Evolutionary conservation across 2,888 invertebrate species (phyloP).

Genomic region (Erynnis tages): DNA sequence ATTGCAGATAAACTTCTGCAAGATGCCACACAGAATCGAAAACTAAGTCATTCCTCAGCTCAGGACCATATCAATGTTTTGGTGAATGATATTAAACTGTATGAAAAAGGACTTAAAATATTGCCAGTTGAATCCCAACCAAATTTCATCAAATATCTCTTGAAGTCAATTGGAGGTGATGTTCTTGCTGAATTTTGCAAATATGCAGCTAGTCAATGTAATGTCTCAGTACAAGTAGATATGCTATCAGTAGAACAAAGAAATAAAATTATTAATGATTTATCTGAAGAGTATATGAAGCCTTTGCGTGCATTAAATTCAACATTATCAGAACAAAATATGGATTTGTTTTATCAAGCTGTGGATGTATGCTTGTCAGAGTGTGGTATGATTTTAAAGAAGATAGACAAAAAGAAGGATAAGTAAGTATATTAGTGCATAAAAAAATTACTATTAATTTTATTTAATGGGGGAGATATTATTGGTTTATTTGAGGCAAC

Average conservation of each 20-base stretch:
- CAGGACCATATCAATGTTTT: slow-evolving; percentile 92
- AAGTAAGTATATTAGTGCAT: slow-evolving; percentile 55
- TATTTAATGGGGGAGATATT: not conserved
- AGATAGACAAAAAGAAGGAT: slow-evolving; percentile 94
- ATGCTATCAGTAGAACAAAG: slow-evolving; percentile 84
- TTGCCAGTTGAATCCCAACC: slow-evolving; percentile 84
- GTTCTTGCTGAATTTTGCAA: slow-evolving; percentile 89
- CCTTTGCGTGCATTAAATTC: slow-evolving; percentile 85
- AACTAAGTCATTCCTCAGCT: slow-evolving; percentile 90
- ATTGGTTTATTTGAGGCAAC: too few relatives aligned
- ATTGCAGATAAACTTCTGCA: slow-evolving; percentile 88
- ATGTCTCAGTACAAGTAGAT: slow-evolving; percentile 83
- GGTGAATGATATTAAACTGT: slow-evolving; percentile 87
- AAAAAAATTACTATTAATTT: not conserved
- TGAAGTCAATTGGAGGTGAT: slow-evolving; percentile 92
- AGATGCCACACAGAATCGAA: slow-evolving; percentile 84
- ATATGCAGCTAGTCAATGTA: slow-evolving; percentile 89
- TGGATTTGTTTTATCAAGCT: slow-evolving; percentile 90
- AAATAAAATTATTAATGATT: slow-evolving; percentile 85
- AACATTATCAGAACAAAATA: slow-evolving; percentile 83
- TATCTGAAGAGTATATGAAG: slow-evolving; percentile 85
- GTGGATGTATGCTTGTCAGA: slow-evolving; percentile 86
- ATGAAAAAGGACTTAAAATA: slow-evolving; percentile 88
- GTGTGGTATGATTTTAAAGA: slow-evolving; percentile 91
- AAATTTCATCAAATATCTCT: slow-evolving; percentile 89